Percentiles rank a stretch among this genome's conserved stretches.
phyloP scores from a whole-genome alignment of 2,797 vertebrate genomes.

The Myotis daubentonii region DNA sequence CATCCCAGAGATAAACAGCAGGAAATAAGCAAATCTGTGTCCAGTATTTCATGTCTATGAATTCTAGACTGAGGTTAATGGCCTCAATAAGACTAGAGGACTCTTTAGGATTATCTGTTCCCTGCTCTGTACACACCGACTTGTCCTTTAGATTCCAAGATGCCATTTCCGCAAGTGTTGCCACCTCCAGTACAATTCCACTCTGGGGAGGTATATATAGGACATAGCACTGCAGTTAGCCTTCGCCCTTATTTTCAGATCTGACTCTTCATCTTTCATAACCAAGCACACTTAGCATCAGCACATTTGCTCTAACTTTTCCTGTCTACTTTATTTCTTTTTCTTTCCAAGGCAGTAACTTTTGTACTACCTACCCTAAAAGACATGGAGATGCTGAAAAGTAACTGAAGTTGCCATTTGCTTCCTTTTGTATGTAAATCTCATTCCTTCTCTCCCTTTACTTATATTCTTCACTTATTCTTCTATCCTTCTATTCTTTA shows the following conservation, averaged over 20 bases:
- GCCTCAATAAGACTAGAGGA: not conserved
- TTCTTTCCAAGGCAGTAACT: not conserved
- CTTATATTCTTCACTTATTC: not conserved
- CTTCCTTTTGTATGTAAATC: not conserved
- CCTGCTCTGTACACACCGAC: not conserved
- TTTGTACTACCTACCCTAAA: not conserved
- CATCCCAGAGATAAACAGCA: not conserved
- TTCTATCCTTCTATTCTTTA: not conserved
- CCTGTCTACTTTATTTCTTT: not conserved
- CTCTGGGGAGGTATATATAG: slow-evolving; percentile 11
- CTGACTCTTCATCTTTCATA: slow-evolving; percentile 42
- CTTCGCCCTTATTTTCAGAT: slow-evolving; percentile 17
- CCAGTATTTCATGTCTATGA: not conserved
- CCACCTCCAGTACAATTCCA: slow-evolving; percentile 28
- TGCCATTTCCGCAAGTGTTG: not conserved
- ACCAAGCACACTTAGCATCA: slow-evolving; percentile 46
- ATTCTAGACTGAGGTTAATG: not conserved
- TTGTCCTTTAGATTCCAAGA: not conserved
- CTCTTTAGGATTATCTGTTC: not conserved
- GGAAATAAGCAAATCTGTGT: not conserved
- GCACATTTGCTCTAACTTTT: slow-evolving; percentile 49
- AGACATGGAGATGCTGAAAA: not conserved
- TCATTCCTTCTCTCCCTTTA: not conserved
- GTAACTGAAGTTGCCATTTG: not conserved
- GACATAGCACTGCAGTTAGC: not conserved